Base-by-base conservation (phyloP, 2,113 vertebrate genomes). In the Trichomycterus rosablanca region DNA sequence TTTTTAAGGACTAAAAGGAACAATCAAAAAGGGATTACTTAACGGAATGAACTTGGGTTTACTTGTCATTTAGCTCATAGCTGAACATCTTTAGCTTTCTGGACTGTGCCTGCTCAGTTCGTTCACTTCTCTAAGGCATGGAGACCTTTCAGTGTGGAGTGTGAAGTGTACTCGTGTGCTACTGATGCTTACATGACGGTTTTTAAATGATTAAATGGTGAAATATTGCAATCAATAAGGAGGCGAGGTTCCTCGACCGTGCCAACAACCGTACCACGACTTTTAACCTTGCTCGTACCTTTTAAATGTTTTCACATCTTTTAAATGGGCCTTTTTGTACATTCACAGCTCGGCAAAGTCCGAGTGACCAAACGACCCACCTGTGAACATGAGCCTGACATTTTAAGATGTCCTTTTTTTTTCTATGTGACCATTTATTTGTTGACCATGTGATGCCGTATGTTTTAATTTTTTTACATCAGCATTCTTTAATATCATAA, bases 251-350 rank as follows among this genome's bases (percentile, higher is more conserved):
- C 65, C 63, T 46, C 54, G 63, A 71, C 59, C 74, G 80, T 84
- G 82, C 78, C 81, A 82, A 78, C 74, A 58, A 66, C 66, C 67
- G 75, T 81, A 78, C 76, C 52, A 71, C 72, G 10, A 52, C 23
- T 59, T 39, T 62, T 16, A 28, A 70, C 71, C 59, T 71, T 66
- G 42, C 42, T 58, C 43, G 37, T 57, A 44, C 66, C 44, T 67
- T 74, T 63, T 74, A 45, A 57, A 69, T 71, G 61, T 83, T 42
- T n/a, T 69, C 10, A 11, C 39, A 18, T 57, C 20, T 49, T 60
- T 58, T 37, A 53, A 58, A 50, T 14, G 40, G 46, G 59, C 63
- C 60, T 72, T 73, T 67, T 76, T 63, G 45, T 71, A 61, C 56
- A 63, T 74, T 59, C 40, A 58, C 39, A 50, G 51, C 68, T 63